These are phyloP conservation scores for Parauchenoglanis ngamensis DNA, from an alignment of 2,797 vertebrate genomes.

Conservation along the genomic window DNA sequence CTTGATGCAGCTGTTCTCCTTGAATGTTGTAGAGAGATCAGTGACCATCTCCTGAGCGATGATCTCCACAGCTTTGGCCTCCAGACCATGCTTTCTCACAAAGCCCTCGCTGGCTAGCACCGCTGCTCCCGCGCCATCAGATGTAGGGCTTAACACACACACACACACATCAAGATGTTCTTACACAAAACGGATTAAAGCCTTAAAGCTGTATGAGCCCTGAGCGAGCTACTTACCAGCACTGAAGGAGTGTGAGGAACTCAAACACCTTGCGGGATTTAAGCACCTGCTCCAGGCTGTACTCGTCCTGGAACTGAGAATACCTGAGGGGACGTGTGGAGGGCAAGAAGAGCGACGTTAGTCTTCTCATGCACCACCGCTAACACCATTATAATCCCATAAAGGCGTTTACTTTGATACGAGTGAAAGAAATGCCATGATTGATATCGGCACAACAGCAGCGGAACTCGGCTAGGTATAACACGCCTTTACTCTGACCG, in stretches of 20 bases:
- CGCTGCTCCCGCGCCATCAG: conserved; percentile 91
- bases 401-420: no score
- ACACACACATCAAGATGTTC: neutral
- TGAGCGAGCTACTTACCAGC: conserved; percentile 81
- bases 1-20: conserved; percentile 88
- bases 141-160: conserved; percentile 81
- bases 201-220: neutral
- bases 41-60: conserved; percentile 93
- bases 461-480: no score
- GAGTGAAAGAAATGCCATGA: no score
- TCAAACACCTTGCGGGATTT: conserved; percentile 86
- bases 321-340: conserved; percentile 72
- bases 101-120: conserved; percentile 88
- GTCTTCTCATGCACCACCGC: neutral
- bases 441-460: no score
- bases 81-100: conserved; percentile 77
- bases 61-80: conserved; percentile 90
- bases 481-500: neutral
- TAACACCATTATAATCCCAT: no score
- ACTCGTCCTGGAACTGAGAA: conserved; percentile 91
- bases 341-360: neutral
- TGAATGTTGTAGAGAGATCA: conserved; percentile 84
- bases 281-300: conserved; percentile 87
- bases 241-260: conserved; percentile 91
- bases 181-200: neutral